Conservation (phyloP, 2,888 invertebrate genomes). For the Seira sanloemensis region DNA sequence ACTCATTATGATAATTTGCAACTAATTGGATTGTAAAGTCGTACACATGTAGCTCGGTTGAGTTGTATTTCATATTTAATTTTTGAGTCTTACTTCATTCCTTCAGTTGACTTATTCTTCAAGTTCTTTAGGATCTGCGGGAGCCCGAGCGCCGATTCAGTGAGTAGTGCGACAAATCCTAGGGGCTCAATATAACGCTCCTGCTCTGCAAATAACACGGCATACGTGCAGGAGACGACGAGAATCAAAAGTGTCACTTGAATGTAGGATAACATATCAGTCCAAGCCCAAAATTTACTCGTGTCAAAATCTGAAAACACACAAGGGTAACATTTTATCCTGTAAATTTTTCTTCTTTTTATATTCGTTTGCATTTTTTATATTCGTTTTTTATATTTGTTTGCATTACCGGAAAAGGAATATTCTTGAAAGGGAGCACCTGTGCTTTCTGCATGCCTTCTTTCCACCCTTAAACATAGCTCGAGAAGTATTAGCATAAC, state of each 20-base stretch:
- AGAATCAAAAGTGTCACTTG: constrained; percentile 47
- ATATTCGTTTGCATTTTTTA: background rate
- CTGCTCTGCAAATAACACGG: constrained; percentile 11
- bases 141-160: constrained; percentile 46
- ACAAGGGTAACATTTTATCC: no score
- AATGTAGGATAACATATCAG: constrained; percentile 57
- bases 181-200: constrained; percentile 44
- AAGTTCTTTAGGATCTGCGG: constrained; percentile 63
- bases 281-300: constrained; percentile 67
- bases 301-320: constrained; percentile 56
- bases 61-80: no score
- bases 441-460: background rate
- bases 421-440: constrained; percentile 19
- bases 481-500: constrained; percentile 65
- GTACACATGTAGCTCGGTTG: no score
- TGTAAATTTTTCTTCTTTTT: no score
- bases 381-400: background rate
- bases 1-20: no score
- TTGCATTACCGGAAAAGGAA: constrained; percentile 32
- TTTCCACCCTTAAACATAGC: constrained; percentile 52
- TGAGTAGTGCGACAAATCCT: constrained; percentile 47
- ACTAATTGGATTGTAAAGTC: no score
- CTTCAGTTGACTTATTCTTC: constrained; percentile 45
- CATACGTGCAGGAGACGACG: constrained; percentile 1
- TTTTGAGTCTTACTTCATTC: constrained; percentile 59